Evolutionary conservation across 2,797 vertebrate species (phyloP), one percentile per base, ranked within the genome.

Genomic region (Melanotaenia parkinsoni): DNA sequence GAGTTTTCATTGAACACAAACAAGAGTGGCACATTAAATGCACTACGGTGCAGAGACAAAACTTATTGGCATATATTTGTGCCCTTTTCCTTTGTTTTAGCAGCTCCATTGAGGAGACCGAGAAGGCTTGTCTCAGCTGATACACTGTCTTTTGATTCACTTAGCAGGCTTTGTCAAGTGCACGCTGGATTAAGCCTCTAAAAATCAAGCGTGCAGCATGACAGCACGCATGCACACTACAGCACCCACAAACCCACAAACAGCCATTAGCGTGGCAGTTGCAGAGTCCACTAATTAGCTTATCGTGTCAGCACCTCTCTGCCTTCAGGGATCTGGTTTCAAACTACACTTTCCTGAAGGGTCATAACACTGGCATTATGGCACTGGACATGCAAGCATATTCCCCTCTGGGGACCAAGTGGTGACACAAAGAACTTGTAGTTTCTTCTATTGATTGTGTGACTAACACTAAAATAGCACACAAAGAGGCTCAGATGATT

Each of bases 401-500:
- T 82, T 85, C 80, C 58, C 57, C 85, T 84, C 81, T 10, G 63
- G 81, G 56, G 69, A 83, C 84, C 62, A 28, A 58, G 67, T 14
- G 22, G 62, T 47, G 33, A 74, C 67, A 70, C 73, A 67, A 54
- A 72, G 64, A 74, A 76, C 76, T 70, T 62, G 71, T 67, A 81
- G 80, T 88, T 86, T 86, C 70, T 72, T 77, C 60, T 60, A 83
- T 83, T 40, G 56, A 79, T 81, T 86, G 64, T 74, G 80, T 76
- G 76, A 79, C 85, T 64, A 70, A 77, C 74, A 68, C 88, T 85
- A 75, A 93, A 93, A 92, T 88, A 92, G 83, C 88, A 80, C 63
- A 70, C 69, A 54, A 67, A 81, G 84, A 90, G 81, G 81, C 77
- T 86, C 88, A 92, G 89, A 87, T 93, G 90, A 94, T 89, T 89